Base-by-base conservation (phyloP, 2,113 vertebrate species). In the Sapayoa aenigma region DNA sequence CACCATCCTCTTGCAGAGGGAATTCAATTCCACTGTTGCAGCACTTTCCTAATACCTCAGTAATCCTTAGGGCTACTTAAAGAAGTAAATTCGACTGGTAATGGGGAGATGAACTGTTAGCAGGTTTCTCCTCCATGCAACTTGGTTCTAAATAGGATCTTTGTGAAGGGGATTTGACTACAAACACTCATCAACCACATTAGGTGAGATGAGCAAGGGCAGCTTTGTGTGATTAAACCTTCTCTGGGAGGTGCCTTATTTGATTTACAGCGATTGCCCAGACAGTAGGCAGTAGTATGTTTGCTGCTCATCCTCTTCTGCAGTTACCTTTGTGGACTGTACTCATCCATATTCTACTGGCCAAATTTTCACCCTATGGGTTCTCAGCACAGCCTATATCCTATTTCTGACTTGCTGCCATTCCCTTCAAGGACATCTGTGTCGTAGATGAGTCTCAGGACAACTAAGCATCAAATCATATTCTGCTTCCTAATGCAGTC, bases 31-130 rank as follows among this genome's bases (percentile, higher is more conserved):
- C 92, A 84, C 37, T 78, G 86, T 81, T 76, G 76, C 88, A 75
- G 75, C 44, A 49, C 42, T 84, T 95, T 92, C 75, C 42, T 92
- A 74, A 92, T 73, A 76, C 49, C 62, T 90, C 77, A 35, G 20
- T 94, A 93, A 95, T 81, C 84, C 65, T 60, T 66, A 84, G 80
- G 91, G 88, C 58, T 82, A 47, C 92, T 95, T 83, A 74, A 68
- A 69, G 47, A 75, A 82, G 68, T 93, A 84, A 87, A 92, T 89
- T 85, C 66, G 21, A 33, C 59, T 39, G 41, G 47, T 65, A 88
- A 37, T 33, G 35, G 58, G 85, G 21, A 95, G 71, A 80, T 35
- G 69, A 92, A 80, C 25, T 78, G 39, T 72, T 81, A 92, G 47
- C 52, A 91, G 62, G 60, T 72, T 72, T 75, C 52, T 75, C 77